Conservation (phyloP, 2,888 invertebrate genomes). For the Ctenicera cuprea region DNA sequence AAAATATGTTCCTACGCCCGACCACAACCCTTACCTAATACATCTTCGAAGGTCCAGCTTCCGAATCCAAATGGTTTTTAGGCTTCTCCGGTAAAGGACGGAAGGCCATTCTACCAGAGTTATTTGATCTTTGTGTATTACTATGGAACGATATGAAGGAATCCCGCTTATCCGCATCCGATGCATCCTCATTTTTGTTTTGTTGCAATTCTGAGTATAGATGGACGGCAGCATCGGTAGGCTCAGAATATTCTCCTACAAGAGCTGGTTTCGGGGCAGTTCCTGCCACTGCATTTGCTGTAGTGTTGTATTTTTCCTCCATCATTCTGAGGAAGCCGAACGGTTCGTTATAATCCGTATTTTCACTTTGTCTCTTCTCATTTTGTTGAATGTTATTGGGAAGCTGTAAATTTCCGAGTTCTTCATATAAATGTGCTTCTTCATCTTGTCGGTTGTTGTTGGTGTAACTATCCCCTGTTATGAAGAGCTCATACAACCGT, state of each 20-base stretch:
- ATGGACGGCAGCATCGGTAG: constrained; percentile 75
- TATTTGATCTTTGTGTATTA: constrained; percentile 57
- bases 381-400: constrained; percentile 42
- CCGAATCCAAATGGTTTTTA: constrained; percentile 58
- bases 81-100: constrained; percentile 83
- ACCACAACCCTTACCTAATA: constrained; percentile 24
- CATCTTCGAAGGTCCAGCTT: constrained; percentile 58
- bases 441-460: constrained; percentile 73
- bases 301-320: constrained; percentile 74
- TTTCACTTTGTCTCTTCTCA: constrained; percentile 56
- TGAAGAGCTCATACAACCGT: constrained; percentile 83
- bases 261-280: constrained; percentile 64
- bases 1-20: constrained; percentile 6
- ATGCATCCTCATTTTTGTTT: constrained; percentile 63
- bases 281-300: constrained; percentile 58
- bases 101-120: constrained; percentile 78
- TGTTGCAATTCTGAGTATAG: constrained; percentile 76
- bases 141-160: constrained; percentile 55
- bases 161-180: constrained; percentile 56
- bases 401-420: constrained; percentile 75
- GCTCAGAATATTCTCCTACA: constrained; percentile 76
- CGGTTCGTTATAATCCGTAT: constrained; percentile 68
- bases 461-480: constrained; percentile 81
- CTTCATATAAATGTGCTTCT: constrained; percentile 71
- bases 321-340: constrained; percentile 78